Conservation (phyloP, 2,113 vertebrate genomes). For the Chaetodon auriga region DNA sequence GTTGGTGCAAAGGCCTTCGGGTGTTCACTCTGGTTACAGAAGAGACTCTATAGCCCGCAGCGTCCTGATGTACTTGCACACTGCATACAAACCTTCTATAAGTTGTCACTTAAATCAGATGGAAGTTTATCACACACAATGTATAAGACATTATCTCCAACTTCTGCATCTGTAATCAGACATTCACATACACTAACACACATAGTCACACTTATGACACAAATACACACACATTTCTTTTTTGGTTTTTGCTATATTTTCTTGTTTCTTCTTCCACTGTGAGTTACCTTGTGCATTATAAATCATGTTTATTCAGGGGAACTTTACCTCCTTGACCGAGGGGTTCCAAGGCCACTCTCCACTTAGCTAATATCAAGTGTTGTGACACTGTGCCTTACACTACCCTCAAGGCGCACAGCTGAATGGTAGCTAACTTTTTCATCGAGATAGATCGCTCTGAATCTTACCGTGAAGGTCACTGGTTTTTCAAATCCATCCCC, state of each 20-base stretch:
- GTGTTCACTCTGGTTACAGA: slow-evolving; percentile 24
- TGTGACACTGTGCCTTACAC: slow-evolving; percentile 13
- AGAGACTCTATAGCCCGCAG: neutral
- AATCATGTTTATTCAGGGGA: neutral
- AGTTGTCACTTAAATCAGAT: neutral
- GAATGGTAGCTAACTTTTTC: slow-evolving; percentile 29
- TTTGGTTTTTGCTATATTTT: neutral
- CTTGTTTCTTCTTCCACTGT: neutral
- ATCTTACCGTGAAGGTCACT: slow-evolving; percentile 66
- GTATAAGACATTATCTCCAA: too few species aligned
- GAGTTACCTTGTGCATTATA: too few species aligned
- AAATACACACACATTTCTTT: neutral
- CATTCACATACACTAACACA: neutral
- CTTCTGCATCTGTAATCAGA: neutral
- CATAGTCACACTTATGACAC: neutral
- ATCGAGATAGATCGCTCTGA: slow-evolving; percentile 39
- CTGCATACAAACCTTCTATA: neutral
- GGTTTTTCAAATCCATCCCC: slow-evolving; percentile 55
- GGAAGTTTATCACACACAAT: neutral
- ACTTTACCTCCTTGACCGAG: neutral
- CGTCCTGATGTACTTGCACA: neutral
- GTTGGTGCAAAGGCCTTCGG: slow-evolving; percentile 41
- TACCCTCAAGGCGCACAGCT: slow-evolving; percentile 7
- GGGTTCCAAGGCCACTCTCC: slow-evolving; percentile 12
- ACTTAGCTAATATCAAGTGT: slow-evolving; percentile 9